A percentile compares a stretch with the other conserved stretches of the same genome.
Evolutionary conservation across 1,140 invertebrate genomes (phyloP).

Genomic region (Papilio dardanus): DNA sequence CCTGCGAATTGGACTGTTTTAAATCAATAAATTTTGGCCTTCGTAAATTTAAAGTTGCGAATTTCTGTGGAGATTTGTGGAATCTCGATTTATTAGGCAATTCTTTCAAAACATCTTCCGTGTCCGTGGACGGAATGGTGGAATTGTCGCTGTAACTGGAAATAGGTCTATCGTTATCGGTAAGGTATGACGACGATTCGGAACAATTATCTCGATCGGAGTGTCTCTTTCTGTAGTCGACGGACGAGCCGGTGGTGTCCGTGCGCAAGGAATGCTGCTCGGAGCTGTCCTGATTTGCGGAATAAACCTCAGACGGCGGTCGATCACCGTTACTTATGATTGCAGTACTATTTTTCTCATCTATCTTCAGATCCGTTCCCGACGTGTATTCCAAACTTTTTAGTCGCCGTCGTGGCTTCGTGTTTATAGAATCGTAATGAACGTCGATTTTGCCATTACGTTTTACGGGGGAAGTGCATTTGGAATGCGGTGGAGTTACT

Average conservation of each 20-base stretch:
- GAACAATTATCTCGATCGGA: conserved; percentile 79
- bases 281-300: conserved; percentile 63
- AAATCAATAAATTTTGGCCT: conserved; percentile 80
- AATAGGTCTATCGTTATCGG: conserved; percentile 77
- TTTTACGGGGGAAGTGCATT: conserved; percentile 72
- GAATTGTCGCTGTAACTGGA: conserved; percentile 80
- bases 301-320: conserved; percentile 62
- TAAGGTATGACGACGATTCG: conserved; percentile 77
- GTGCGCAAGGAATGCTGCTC: conserved; percentile 77
- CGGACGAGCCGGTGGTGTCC: conserved; percentile 69
- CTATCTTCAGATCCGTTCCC: conserved; percentile 57
- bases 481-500: conserved; percentile 71
- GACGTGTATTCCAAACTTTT: conserved; percentile 67
- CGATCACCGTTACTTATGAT: conserved; percentile 73
- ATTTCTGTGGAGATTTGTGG: conserved; percentile 79
- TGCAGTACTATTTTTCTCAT: conserved; percentile 64
- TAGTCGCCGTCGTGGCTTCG: conserved; percentile 72
- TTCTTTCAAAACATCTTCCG: conserved; percentile 79
- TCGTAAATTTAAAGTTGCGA: conserved; percentile 76
- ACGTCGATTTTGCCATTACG: conserved; percentile 65
- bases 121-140: conserved; percentile 79
- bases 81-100: conserved; percentile 78
- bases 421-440: conserved; percentile 81
- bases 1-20: conserved; percentile 59
- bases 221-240: conserved; percentile 74